Evolutionary conservation across 2,888 invertebrate species (phyloP), one percentile per base, ranked within the genome.

Genomic region (Amiota mariae): DNA sequence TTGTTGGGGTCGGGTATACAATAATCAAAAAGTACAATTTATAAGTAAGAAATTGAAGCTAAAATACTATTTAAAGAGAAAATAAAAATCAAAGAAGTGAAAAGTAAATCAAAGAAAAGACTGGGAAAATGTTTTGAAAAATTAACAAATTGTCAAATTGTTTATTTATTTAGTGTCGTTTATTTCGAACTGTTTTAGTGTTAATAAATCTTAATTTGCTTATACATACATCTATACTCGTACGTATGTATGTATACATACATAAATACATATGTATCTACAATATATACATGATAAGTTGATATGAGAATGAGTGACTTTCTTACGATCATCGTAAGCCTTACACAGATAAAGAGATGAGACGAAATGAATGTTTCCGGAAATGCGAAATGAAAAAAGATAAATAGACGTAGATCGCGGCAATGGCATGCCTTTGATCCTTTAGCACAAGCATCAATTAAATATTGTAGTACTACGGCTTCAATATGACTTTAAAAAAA

Each of bases 131-230:
- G 66, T 75, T 59, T 59, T 20, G 20, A 59, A 20, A 59, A 59
- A 9, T 12, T 24, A 59, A 75, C 73, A 74, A 82, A 70, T 70
- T 70, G 70, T 74, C 15, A 70, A 67, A 36, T 64, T 56, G 48
- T 49, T n/a, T 46, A 46, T 54, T 71, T 76, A 11, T 48, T 61
- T 59, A 73, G 76, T 81, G 77, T 75, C 85, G 82, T 84, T 84
- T 85, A 82, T 82, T 83, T 80, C 82, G 77, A 78, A 77, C 74
- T 36, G 6, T 6, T 36, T 36, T 36, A 36, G 15, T 74, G 78
- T 78, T 81, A 86, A 87, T 86, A 86, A 87, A 85, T 86, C 84
- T 84, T 80, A 84, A 80, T 81, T 85, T 80, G 85, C 80, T 84
- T 82, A 82, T 85, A 18, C 75, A 75, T 72, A 76, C n/a, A 15